phyloP scores from a whole-genome alignment of 1,140 invertebrate genomes.

The Drosophila nigromelanica region DNA sequence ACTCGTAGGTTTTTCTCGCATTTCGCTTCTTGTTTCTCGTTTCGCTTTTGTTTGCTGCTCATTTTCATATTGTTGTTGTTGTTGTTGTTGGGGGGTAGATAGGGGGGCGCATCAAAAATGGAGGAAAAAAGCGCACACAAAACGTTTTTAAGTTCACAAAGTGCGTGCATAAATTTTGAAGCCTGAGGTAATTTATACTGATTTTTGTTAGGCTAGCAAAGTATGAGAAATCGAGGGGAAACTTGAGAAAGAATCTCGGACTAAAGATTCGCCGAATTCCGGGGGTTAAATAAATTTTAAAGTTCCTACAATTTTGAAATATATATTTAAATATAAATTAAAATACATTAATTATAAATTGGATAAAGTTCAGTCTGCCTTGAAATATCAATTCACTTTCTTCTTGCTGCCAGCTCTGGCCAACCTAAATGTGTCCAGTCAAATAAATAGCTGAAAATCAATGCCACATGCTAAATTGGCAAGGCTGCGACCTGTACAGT shows the following conservation, averaged over 20 bases:
- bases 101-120: conserved; percentile 1
- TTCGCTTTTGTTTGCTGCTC: conserved; percentile 23
- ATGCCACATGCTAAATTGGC: conserved; percentile 29
- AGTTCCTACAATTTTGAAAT: too few species aligned
- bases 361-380: neutral
- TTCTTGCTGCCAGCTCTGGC: neutral
- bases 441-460: conserved; percentile 25
- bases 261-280: too few species aligned
- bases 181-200: conserved; percentile 38
- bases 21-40: too few species aligned
- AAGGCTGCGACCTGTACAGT: conserved; percentile 24
- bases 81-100: conserved; percentile 13
- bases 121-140: conserved; percentile 16
- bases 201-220: conserved; percentile 10
- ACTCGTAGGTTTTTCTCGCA: conserved; percentile 11
- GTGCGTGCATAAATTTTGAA: conserved; percentile 47
- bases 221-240: neutral
- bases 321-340: neutral
- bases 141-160: conserved; percentile 47
- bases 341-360: neutral
- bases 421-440: conserved; percentile 11
- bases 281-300: too few species aligned
- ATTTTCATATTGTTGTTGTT: conserved; percentile 32
- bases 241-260: too few species aligned
- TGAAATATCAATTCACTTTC: neutral